A percentile compares a stretch with the other conserved stretches of the same genome.
phyloP scores from a whole-genome alignment of 2,888 invertebrate species.

The Rhingia campestris region DNA sequence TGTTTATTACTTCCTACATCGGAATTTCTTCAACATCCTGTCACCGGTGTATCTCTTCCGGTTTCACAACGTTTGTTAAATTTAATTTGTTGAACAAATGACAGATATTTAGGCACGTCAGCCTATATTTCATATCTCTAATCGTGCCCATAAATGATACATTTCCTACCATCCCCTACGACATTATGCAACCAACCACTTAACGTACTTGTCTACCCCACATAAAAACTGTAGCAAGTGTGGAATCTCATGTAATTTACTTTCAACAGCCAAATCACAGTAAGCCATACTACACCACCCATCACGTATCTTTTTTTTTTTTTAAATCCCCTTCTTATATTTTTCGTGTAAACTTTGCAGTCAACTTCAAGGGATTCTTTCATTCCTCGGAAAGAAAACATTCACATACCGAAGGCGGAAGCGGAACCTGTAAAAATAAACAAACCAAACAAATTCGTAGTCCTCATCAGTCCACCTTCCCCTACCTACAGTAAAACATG shows the following conservation, averaged over 20 bases:
- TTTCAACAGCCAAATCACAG: constrained; percentile 42
- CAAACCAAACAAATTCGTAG: constrained; percentile 25
- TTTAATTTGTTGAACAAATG: too few species aligned
- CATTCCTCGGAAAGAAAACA: constrained; percentile 10
- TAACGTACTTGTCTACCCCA: neutral
- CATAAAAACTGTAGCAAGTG: constrained; percentile 34
- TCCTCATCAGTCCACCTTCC: neutral
- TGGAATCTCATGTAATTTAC: constrained; percentile 51
- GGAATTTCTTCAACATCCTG: neutral
- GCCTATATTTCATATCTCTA: constrained; percentile 1
- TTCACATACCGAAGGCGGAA: constrained; percentile 36
- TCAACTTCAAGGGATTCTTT: neutral
- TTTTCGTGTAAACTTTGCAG: constrained; percentile 40
- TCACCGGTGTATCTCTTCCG: neutral
- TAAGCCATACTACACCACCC: constrained; percentile 8
- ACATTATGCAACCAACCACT: constrained; percentile 26
- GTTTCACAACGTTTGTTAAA: neutral
- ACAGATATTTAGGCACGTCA: neutral
- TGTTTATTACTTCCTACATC: too few species aligned
- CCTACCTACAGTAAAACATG: neutral
- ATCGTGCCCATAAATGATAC: constrained; percentile 11
- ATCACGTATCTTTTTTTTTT: constrained; percentile 13
- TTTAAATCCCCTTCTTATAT: constrained; percentile 41
- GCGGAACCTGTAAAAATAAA: constrained; percentile 23
- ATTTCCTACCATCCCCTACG: constrained; percentile 14